Evolutionary conservation across 2,888 invertebrate species (phyloP), one percentile per base, ranked within the genome.

Genomic region (Sinotaia quadrata): DNA sequence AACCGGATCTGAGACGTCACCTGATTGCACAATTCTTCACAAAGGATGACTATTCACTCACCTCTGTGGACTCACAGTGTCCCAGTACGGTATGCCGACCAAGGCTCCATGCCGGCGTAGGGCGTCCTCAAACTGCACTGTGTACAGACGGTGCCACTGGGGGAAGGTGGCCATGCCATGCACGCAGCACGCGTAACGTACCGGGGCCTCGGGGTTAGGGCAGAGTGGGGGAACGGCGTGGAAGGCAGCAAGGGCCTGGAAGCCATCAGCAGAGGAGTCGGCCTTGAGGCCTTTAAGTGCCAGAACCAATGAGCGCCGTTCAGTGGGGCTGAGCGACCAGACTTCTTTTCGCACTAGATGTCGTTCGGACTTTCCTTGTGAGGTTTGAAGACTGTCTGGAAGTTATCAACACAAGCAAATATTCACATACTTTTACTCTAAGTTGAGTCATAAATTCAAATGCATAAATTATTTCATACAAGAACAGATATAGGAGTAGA

Each of bases 111-210:
- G 77, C 18, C 74, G 68, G 27, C 69, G 59, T 4, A 77, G 61
- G 4, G 75, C 68, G 56, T 77, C 71, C 62, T 77, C 75, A 15
- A 77, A 52, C 60, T 77, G 77, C 4, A 75, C 75, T 2, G 72
- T 69, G 63, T 75, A 77, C 31, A 77, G 67, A n/a, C 77, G 67
- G 66, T 77, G 77, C 77, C 77, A 77, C 52, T 74, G 72, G 15
- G 74, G 77, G 71, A 77, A 77, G 24, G 73, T 75, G 29, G 77
- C 71, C 77, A 72, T 74, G 21, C 77, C 77, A 41, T 77, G 77
- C 10, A 74, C 47, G 60, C 77, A 77, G 67, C 77, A 77, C n/a
- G 77, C 77, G 47, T 66, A 72, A 10, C 77, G 69, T 15, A 66
- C 18, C n/a, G 66, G 29, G 27, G 73, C 72, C 12, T 57, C 65